Evolutionary conservation across 2,113 vertebrate species (phyloP), one percentile per base, ranked within the genome.

Genomic region (Eidolon helvum): DNA sequence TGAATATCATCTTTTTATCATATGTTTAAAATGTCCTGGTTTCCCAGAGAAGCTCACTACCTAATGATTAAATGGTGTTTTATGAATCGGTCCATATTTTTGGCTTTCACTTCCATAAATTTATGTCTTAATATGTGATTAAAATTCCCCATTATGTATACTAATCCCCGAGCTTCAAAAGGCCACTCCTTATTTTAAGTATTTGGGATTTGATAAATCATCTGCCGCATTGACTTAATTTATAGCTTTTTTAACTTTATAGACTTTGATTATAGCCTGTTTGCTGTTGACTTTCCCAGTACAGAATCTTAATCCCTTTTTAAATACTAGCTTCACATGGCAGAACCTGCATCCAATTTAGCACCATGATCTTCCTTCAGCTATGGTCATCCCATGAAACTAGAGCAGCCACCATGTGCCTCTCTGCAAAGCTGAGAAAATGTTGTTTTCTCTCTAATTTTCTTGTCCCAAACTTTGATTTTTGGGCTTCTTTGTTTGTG

Each of bases 101-200:
- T 71, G 79, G 3, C 50, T 94, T 95, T 84, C 50, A 30, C 45
- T 43, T 87, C 79, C 33, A 55, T 90, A 94, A 87, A 80, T 48
- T 45, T 59, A 5, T 24, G 38, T 45, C 61, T 50, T 57, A 79
- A n/a, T 30, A 57, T n/a, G 84, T 92, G 93, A 92, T 91, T 82
- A 77, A 90, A 94, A 61, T 10, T 61, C 53, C 57, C 33, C 12
- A 5, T 92, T 83, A 63, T 22, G 14, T 40, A 4, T 91, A 57
- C 74, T 78, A 94, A 90, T 78, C 63, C 69, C 72, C 40, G 50
- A 4, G 12, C 88, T 95, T 96, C 87, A 95, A 96, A 97, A 65
- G n/a, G 35, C 38, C 2, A 61, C 65, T n/a, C 55, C 38, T 68
- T 35, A 33, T 84, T 95, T 92, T 92, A 84, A 71, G 26, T 53